Evolutionary conservation across 1,140 invertebrate genomes (phyloP).

Genomic region (Bombyx mori): ASM3026992v2 NC_085113.1:6299501-6300000

Average conservation of each 20-base stretch:
- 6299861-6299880: too few species aligned
- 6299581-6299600: slow-evolving; percentile 50
- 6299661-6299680: slow-evolving; percentile 68
- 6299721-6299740: slow-evolving; percentile 29
- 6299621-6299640: slow-evolving; percentile 50
- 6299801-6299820: too few species aligned
- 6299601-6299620: slow-evolving; percentile 58
- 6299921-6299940: slow-evolving; percentile 10
- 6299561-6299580: slow-evolving; percentile 20
- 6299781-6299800: too few species aligned
- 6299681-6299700: slow-evolving; percentile 60
- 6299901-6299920: too few species aligned
- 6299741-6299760: neutral
- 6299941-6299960: neutral
- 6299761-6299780: too few species aligned
- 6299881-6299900: too few species aligned
- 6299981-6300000: slow-evolving; percentile 12
- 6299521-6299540: slow-evolving; percentile 46
- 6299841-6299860: too few species aligned
- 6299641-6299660: slow-evolving; percentile 63
- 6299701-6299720: slow-evolving; percentile 61
- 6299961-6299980: slow-evolving; percentile 1
- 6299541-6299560: slow-evolving; percentile 47
- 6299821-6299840: too few species aligned
- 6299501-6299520: slow-evolving; percentile 46